phyloP scores from a whole-genome alignment of 2,113 vertebrate genomes.

The Hyperoodon ampullatus region DNA sequence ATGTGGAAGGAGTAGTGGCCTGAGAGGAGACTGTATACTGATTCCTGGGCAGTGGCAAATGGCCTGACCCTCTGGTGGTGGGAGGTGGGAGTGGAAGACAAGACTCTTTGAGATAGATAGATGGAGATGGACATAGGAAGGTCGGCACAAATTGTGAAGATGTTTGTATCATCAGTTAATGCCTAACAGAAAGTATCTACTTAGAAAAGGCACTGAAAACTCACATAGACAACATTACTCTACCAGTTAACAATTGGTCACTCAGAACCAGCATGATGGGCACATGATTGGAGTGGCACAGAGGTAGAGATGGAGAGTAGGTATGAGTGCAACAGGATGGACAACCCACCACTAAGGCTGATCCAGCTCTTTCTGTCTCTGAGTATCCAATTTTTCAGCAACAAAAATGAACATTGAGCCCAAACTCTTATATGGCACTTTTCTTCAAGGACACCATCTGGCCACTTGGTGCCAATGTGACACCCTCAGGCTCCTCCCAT shows the following conservation, averaged over 20 bases:
- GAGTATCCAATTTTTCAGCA: neutral
- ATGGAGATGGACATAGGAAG: neutral
- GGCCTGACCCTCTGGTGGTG: neutral
- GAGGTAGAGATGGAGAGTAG: neutral
- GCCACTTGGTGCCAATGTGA: neutral
- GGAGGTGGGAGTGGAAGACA: neutral
- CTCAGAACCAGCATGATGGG: neutral
- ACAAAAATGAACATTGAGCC: neutral
- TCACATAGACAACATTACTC: neutral
- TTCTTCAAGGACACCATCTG: neutral
- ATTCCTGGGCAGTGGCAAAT: neutral
- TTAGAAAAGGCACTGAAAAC: neutral
- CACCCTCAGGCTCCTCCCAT: neutral
- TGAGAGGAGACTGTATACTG: neutral
- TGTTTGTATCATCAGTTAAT: neutral
- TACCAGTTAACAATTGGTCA: neutral
- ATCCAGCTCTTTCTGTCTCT: neutral
- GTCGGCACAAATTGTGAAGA: neutral
- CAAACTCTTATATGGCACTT: neutral
- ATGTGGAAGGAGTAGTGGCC: neutral
- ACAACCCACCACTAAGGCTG: neutral
- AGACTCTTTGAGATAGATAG: neutral
- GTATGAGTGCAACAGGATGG: neutral
- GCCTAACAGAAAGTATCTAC: neutral
- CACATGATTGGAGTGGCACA: neutral